Conservation (phyloP, 2,113 vertebrate genomes). For the Trinectes maculatus region DNA sequence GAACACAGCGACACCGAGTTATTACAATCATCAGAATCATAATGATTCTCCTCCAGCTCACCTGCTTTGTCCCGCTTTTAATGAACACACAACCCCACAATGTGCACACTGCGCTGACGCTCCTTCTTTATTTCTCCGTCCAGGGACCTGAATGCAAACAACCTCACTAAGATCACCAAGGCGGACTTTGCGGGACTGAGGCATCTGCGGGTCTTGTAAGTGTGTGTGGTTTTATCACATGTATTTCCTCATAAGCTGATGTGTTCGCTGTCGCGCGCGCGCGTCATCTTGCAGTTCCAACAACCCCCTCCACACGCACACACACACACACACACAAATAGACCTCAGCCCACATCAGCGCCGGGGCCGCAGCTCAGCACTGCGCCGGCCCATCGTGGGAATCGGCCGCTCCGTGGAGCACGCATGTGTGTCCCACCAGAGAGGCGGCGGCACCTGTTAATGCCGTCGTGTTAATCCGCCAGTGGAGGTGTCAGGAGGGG, state of each 20-base stretch:
- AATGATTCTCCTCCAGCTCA: not conserved
- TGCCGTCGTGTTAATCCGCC: constrained; percentile 76
- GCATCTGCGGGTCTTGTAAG: constrained; percentile 97
- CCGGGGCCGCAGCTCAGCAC: constrained; percentile 22
- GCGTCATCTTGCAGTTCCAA: constrained; percentile 2
- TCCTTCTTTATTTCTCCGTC: constrained; percentile 35
- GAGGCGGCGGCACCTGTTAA: constrained; percentile 73
- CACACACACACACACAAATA: too few relatives aligned
- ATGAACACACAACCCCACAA: constrained; percentile 6
- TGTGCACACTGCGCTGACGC: constrained; percentile 12
- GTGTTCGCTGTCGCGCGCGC: too few relatives aligned
- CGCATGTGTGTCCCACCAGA: constrained; percentile 39
- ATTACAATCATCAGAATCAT: too few relatives aligned
- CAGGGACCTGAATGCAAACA: constrained; percentile 99
- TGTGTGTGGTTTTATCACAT: too few relatives aligned
- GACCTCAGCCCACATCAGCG: not conserved
- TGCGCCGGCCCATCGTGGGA: constrained; percentile 35
- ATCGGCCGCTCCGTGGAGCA: constrained; percentile 19
- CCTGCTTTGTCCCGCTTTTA: constrained; percentile 1
- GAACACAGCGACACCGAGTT: constrained; percentile 26
- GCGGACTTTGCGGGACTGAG: constrained; percentile 94
- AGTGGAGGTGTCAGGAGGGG: constrained; percentile 75
- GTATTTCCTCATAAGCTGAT: too few relatives aligned
- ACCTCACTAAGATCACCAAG: constrained; percentile 97
- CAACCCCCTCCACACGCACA: constrained; percentile 1